Conservation (phyloP, 1,140 invertebrate genomes). For the Brachionus asplanchnoidis region DNA sequence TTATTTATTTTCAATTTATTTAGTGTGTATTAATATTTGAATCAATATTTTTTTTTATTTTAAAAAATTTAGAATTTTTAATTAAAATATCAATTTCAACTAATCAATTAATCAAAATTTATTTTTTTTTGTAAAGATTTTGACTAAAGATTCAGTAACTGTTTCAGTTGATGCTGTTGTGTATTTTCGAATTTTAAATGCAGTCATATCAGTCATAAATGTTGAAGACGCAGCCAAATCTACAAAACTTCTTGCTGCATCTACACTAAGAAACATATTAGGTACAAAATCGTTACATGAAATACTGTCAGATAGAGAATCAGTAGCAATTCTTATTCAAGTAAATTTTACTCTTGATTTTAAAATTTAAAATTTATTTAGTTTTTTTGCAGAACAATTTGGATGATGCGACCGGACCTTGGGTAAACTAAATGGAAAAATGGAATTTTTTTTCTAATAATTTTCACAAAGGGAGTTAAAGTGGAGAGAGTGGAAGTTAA, state of each 20-base stretch:
- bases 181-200: slow-evolving; percentile 40
- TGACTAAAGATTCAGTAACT: slow-evolving; percentile 42
- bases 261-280: slow-evolving; percentile 43
- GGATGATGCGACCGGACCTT: slow-evolving; percentile 41
- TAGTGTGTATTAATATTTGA: no score
- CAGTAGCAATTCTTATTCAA: slow-evolving; percentile 33
- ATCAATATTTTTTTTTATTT: no score
- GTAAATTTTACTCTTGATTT: neutral
- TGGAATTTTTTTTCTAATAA: neutral
- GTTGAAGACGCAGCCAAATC: slow-evolving; percentile 43
- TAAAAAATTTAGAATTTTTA: no score
- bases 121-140: neutral
- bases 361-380: neutral
- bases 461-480: slow-evolving; percentile 27
- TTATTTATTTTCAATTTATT: no score
- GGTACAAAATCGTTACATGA: slow-evolving; percentile 41
- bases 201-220: slow-evolving; percentile 35
- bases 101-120: neutral
- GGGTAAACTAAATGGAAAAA: neutral
- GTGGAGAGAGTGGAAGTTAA: slow-evolving; percentile 41
- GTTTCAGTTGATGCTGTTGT: slow-evolving; percentile 41
- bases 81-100: no score
- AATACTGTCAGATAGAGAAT: slow-evolving; percentile 38
- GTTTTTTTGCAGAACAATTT: neutral
- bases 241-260: slow-evolving; percentile 43